These are phyloP conservation scores for Aplidium turbinatum DNA, from an alignment of 23 tunicate genomes.

Conservation along the genomic window DNA sequence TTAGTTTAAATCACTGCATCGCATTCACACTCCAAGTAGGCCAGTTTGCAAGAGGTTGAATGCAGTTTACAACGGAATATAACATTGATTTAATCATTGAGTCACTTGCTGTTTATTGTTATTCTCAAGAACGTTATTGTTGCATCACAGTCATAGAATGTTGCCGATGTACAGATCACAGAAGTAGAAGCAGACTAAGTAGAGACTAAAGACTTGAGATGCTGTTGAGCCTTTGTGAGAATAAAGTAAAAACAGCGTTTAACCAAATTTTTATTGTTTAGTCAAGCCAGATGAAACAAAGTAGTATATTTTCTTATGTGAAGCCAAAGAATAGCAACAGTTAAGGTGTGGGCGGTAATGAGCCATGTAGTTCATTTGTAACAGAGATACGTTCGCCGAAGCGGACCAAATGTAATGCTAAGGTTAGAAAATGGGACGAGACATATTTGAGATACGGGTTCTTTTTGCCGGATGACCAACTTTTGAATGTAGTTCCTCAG, in stretches of 20 bases:
- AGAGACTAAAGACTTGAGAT: constrained; percentile 7
- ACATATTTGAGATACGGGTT: constrained; percentile 9
- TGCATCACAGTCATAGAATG: too few species aligned
- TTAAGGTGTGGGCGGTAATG: too few species aligned
- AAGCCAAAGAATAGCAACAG: too few species aligned
- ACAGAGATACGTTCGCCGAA: neutral
- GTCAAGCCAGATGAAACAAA: too few species aligned
- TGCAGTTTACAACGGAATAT: constrained; percentile 8
- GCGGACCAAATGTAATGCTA: neutral
- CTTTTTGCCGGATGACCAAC: too few species aligned
- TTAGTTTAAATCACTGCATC: constrained; percentile 10
- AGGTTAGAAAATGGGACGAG: constrained; percentile 21
- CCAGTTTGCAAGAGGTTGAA: constrained; percentile 16
- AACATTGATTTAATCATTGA: constrained; percentile 1
- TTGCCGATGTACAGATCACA: too few species aligned
- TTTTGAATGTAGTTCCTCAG: too few species aligned
- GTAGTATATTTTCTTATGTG: too few species aligned
- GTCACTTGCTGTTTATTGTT: constrained; percentile 20
- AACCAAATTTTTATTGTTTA: too few species aligned
- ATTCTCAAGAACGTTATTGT: constrained; percentile 22
- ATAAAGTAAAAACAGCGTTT: too few species aligned
- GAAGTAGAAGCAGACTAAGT: too few species aligned
- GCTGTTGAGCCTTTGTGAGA: constrained; percentile 36
- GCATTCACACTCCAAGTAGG: constrained; percentile 20
- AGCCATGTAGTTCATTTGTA: constrained; percentile 4